These are phyloP conservation scores for Drosophila bunnanda DNA, from an alignment of 2,888 invertebrate species.

Conservation along the genomic window DNA sequence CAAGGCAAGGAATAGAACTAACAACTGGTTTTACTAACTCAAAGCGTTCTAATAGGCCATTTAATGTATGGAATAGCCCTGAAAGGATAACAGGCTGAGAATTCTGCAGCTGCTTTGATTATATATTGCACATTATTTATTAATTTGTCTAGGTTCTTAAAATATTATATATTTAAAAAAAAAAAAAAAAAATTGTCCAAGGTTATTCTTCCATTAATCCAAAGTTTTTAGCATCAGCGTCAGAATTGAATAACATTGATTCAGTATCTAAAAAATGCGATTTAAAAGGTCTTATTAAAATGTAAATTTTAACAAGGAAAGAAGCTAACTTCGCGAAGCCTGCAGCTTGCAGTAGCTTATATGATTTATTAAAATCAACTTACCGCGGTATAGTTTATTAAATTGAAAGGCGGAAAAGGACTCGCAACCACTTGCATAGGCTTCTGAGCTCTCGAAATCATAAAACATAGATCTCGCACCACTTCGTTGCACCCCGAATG, in stretches of 20 bases:
- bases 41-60: background rate
- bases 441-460: background rate
- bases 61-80: background rate
- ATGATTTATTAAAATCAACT: background rate
- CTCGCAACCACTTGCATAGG: slow-evolving; percentile 22
- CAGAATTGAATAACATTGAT: slow-evolving; percentile 27
- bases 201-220: slow-evolving; percentile 8
- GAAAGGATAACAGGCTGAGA: slow-evolving; percentile 12
- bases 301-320: no score
- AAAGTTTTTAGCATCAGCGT: slow-evolving; percentile 17
- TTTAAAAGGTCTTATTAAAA: background rate
- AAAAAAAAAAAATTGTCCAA: background rate
- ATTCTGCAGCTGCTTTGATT: slow-evolving; percentile 14
- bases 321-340: no score
- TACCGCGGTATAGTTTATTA: slow-evolving; percentile 25
- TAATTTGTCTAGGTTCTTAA: background rate
- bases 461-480: slow-evolving; percentile 6
- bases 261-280: slow-evolving; percentile 16
- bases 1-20: background rate
- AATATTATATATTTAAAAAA: background rate
- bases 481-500: background rate
- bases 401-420: slow-evolving; percentile 28
- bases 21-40: background rate
- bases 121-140: background rate
- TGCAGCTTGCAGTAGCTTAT: no score